A percentile compares a stretch with the other conserved stretches of the same genome.
phyloP scores from a whole-genome alignment of 2,113 vertebrate genomes.

The Mormyrus lacerda region DNA sequence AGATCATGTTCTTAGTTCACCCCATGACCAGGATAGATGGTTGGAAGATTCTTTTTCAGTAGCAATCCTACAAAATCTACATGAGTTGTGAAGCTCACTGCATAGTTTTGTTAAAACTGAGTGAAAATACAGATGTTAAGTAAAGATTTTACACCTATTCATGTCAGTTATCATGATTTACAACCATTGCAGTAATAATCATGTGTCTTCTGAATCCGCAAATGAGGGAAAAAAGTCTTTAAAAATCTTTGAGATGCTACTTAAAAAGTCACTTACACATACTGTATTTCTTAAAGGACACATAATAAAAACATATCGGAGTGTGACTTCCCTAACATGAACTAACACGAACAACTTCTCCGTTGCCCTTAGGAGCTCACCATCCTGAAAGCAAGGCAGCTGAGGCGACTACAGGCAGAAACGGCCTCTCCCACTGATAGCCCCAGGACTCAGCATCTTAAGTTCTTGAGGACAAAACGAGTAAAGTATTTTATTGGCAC shows the following conservation, averaged over 20 bases:
- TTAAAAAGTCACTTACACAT: background rate
- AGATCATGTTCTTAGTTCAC: background rate
- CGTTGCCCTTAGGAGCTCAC: background rate
- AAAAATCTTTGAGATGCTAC: background rate
- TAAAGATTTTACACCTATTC: background rate
- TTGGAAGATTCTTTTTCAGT: background rate
- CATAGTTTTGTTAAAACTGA: background rate
- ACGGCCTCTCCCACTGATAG: conserved; percentile 14
- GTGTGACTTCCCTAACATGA: background rate
- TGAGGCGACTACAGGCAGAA: background rate
- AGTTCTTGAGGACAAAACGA: conserved; percentile 24
- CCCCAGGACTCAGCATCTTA: conserved; percentile 14
- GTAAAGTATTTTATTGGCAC: conserved; percentile 31
- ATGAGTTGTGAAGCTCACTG: background rate
- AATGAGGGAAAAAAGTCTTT: background rate
- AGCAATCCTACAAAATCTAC: background rate
- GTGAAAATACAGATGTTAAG: background rate
- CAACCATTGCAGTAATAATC: background rate
- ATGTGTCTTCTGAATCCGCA: background rate
- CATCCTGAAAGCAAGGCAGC: background rate
- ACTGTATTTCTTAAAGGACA: background rate
- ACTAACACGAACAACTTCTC: background rate
- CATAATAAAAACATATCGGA: background rate
- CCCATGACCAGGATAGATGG: background rate
- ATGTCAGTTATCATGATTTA: background rate